Evolutionary conservation across 2,888 invertebrate genomes (phyloP).

Genomic region (Cotesia congregata): DNA sequence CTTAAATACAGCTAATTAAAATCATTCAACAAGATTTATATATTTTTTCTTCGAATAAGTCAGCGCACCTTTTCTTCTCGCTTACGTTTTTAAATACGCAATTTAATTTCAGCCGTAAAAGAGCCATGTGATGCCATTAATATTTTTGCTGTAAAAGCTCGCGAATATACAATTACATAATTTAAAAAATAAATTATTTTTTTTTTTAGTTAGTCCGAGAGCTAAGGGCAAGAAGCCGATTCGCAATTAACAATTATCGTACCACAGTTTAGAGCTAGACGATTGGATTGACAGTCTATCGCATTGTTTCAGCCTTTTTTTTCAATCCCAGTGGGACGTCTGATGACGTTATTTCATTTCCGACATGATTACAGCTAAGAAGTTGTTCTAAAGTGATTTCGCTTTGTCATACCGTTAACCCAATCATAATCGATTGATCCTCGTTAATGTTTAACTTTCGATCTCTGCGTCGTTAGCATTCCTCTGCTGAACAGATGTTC

Average conservation of each 20-base stretch:
- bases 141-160: too few species aligned
- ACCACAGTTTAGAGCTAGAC: neutral
- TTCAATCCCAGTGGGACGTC: neutral
- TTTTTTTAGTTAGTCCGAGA: too few species aligned
- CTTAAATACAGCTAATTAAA: neutral
- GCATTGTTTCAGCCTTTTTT: neutral
- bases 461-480: constrained; percentile 61
- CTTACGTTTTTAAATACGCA: too few species aligned
- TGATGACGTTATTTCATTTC: neutral
- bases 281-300: neutral
- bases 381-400: neutral
- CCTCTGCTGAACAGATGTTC: constrained; percentile 50
- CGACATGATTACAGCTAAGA: neutral
- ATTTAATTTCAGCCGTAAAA: too few species aligned
- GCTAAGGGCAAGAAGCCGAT: too few species aligned
- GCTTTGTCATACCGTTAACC: constrained; percentile 62
- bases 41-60: too few species aligned
- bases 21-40: neutral
- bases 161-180: too few species aligned
- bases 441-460: constrained; percentile 58
- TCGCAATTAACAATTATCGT: neutral
- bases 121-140: too few species aligned
- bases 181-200: too few species aligned
- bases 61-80: too few species aligned
- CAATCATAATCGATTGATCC: constrained; percentile 64